A percentile compares a stretch with the other conserved stretches of the same genome.
Conservation (phyloP, 2,888 invertebrate species). For the Carpatolechia fugitivella region DNA sequence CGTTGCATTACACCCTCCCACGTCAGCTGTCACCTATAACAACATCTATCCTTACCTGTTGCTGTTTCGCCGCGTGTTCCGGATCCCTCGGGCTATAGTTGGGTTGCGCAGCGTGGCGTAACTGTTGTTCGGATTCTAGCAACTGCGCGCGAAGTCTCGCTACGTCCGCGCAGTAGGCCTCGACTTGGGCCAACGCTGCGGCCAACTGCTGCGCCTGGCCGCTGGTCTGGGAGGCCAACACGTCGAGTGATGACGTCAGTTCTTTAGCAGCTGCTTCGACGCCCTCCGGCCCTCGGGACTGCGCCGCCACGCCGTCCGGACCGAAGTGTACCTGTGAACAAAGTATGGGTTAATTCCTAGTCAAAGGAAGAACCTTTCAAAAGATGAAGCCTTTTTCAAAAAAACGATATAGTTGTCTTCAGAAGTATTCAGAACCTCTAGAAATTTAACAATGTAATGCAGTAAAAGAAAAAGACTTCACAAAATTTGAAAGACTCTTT, state of each 20-base stretch:
- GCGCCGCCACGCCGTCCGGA: slow-evolving; percentile 90
- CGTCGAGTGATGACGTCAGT: slow-evolving; percentile 84
- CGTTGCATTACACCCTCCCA: not conserved
- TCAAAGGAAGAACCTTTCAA: not conserved
- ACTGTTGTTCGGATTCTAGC: slow-evolving; percentile 91
- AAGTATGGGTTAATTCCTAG: not conserved
- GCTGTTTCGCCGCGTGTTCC: slow-evolving; percentile 88
- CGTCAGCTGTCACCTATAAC: not conserved
- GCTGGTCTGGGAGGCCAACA: slow-evolving; percentile 79
- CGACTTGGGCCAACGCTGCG: slow-evolving; percentile 89
- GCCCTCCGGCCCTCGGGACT: slow-evolving; percentile 83
- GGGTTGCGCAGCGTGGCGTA: slow-evolving; percentile 90
- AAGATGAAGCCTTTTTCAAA: not conserved
- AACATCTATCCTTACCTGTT: slow-evolving; percentile 85
- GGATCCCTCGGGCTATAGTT: slow-evolving; percentile 90
- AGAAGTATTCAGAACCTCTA: too few relatives aligned
- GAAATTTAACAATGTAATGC: too few relatives aligned
- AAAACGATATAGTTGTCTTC: not conserved
- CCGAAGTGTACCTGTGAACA: slow-evolving; percentile 89
- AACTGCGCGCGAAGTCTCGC: slow-evolving; percentile 90
- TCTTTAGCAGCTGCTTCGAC: slow-evolving; percentile 86
- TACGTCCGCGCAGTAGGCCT: slow-evolving; percentile 92
- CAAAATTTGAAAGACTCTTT: not conserved
- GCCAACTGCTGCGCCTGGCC: slow-evolving; percentile 84
- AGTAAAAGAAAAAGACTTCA: too few relatives aligned